Evolutionary conservation across 2,113 vertebrate species (phyloP).

Genomic region (Sminthopsis crassicaudata): DNA sequence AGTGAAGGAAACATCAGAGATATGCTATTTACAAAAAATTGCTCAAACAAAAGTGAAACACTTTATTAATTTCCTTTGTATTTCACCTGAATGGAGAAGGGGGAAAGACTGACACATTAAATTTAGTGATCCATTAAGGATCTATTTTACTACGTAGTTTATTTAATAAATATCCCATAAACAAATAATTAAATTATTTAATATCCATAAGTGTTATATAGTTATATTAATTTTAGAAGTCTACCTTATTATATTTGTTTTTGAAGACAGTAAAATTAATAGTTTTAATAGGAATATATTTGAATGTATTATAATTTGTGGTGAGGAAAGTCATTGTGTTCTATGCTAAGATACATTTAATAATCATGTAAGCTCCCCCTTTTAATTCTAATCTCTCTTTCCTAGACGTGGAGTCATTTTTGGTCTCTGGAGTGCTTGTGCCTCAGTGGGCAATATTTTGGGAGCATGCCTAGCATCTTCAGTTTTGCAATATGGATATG

Average conservation of each 20-base stretch:
- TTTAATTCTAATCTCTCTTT: rapidly evolving
- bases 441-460: conserved; percentile 97
- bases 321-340: background rate
- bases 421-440: conserved; percentile 97
- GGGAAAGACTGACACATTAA: background rate
- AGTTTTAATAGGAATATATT: background rate
- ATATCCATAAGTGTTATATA: background rate
- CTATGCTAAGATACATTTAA: background rate
- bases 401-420: conserved; percentile 95
- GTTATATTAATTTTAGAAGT: background rate
- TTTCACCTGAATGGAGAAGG: background rate
- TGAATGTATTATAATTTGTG: background rate
- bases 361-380: background rate
- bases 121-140: background rate
- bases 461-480: conserved; percentile 96
- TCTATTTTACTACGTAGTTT: background rate
- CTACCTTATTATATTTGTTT: background rate
- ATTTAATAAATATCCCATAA: background rate
- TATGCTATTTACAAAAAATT: background rate
- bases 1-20: background rate
- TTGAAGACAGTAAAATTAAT: background rate
- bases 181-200: background rate
- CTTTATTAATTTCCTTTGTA: background rate
- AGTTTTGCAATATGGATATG: conserved; percentile 95
- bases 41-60: background rate